Evolutionary conservation across 30 jellyfish, hydroid and myxozoan genomes (phyloP).

Genomic region (Sanderia malayensis): DNA sequence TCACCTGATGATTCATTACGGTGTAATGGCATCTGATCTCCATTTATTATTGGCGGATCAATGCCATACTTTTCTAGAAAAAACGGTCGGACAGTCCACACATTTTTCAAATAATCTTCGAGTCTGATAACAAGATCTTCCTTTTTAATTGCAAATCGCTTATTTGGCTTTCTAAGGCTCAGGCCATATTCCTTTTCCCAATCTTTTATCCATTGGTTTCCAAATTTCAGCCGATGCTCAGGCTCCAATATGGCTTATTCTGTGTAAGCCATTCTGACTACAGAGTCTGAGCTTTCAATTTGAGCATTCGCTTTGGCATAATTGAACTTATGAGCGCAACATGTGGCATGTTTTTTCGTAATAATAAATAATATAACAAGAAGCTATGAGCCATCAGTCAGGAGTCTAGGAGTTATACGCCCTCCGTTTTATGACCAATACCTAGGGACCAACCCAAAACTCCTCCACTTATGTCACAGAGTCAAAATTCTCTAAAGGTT

Average conservation of each 20-base stretch:
- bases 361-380: too few relatives aligned
- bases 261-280: constrained; percentile 18
- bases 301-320: too few relatives aligned
- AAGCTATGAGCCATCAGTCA: too few relatives aligned
- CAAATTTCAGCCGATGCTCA: constrained; percentile 4
- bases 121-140: constrained; percentile 47
- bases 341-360: too few relatives aligned
- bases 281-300: too few relatives aligned
- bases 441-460: too few relatives aligned
- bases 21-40: constrained; percentile 52
- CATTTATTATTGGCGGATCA: constrained; percentile 54
- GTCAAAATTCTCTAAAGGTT: too few relatives aligned
- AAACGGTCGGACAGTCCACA: constrained; percentile 52
- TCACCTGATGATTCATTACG: constrained; percentile 33
- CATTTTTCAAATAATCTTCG: constrained; percentile 33
- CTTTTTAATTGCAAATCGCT: constrained; percentile 41
- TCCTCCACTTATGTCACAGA: too few relatives aligned
- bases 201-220: constrained; percentile 50
- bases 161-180: constrained; percentile 65
- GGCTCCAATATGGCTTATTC: constrained; percentile 12
- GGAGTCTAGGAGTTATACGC: too few relatives aligned
- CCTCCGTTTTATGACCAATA: too few relatives aligned
- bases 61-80: constrained; percentile 48
- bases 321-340: too few relatives aligned
- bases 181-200: constrained; percentile 66